These are phyloP conservation scores for Brachionus sp. DNA, from an alignment of 1,140 invertebrate genomes.

Conservation along the genomic window DNA sequence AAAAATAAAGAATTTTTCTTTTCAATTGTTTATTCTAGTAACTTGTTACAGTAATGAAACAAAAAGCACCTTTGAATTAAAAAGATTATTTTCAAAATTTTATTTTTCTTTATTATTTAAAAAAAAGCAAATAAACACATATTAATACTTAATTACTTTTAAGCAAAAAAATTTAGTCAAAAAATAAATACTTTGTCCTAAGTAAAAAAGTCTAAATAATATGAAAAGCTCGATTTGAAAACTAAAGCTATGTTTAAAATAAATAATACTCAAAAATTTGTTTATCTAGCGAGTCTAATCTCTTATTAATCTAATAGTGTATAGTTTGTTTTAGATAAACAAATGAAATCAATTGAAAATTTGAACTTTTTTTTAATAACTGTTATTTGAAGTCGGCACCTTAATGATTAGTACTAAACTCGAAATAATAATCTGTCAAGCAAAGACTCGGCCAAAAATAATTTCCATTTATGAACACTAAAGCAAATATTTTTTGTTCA, in stretches of 20 bases:
- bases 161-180: no score
- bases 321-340: neutral
- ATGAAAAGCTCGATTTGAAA: no score
- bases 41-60: no score
- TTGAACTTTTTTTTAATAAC: conserved; percentile 2
- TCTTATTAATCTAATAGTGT: neutral
- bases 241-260: neutral
- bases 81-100: neutral
- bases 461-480: conserved; percentile 17
- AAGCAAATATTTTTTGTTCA: conserved; percentile 31
- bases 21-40: no score
- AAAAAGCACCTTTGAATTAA: no score
- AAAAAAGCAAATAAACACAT: neutral
- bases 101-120: neutral
- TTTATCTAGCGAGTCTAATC: neutral
- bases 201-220: no score
- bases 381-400: neutral
- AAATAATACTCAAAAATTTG: neutral
- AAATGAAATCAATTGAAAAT: conserved; percentile 3
- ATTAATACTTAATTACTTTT: no score
- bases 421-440: neutral
- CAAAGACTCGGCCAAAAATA: neutral
- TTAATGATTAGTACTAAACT: neutral
- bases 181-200: no score
- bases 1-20: neutral